Conservation (phyloP, 2,797 vertebrate genomes). For the Coccyzus lansbergi region DNA sequence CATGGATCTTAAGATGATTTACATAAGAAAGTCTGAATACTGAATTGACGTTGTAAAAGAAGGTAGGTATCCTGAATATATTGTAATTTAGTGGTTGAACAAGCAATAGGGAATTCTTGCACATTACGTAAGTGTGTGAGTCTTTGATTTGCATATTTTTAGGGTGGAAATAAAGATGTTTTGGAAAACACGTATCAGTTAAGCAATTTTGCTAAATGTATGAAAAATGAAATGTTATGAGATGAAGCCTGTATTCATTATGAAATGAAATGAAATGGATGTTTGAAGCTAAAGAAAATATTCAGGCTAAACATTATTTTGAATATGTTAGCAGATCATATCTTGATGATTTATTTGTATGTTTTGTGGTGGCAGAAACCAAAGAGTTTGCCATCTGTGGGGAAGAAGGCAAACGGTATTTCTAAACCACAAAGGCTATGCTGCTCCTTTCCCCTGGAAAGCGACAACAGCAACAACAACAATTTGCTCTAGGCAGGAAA, state of each 20-base stretch:
- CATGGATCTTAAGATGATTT: not conserved
- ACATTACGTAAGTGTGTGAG: not conserved
- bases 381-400: slow-evolving; percentile 39
- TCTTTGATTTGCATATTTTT: slow-evolving; percentile 29
- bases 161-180: slow-evolving; percentile 22
- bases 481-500: not conserved
- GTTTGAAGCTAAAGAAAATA: slow-evolving; percentile 60
- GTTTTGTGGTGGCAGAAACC: slow-evolving; percentile 23
- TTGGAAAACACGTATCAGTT: not conserved
- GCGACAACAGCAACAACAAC: not conserved
- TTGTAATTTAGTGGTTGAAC: not conserved
- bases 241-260: slow-evolving; percentile 50
- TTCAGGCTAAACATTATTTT: slow-evolving; percentile 57
- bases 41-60: not conserved
- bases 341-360: slow-evolving; percentile 59
- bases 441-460: not conserved
- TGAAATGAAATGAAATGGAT: slow-evolving; percentile 38
- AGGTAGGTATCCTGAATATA: slow-evolving; percentile 12
- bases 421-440: not conserved
- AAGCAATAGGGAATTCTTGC: slow-evolving; percentile 23
- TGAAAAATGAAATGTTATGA: slow-evolving; percentile 61
- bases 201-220: slow-evolving; percentile 59
- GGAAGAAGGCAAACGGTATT: slow-evolving; percentile 10
- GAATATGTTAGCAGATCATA: slow-evolving; percentile 63
- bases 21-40: not conserved